Percentiles rank a stretch among this genome's conserved stretches.
Evolutionary conservation across 2,888 invertebrate species (phyloP).

Genomic region (Molanna angustata): DNA sequence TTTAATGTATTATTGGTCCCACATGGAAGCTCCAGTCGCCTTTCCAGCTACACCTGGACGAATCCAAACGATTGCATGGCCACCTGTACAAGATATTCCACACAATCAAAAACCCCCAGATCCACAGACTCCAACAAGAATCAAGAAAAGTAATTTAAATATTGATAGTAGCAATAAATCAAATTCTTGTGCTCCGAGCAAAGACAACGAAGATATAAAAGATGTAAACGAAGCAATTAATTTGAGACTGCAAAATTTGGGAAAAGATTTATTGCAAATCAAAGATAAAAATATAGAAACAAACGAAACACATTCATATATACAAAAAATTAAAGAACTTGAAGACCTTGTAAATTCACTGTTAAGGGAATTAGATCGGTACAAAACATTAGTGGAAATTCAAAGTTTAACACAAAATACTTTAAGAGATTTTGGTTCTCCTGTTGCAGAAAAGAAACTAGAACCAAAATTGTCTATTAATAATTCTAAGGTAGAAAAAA

Average conservation of each 20-base stretch:
- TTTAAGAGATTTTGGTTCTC: constrained; percentile 51
- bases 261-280: constrained; percentile 11
- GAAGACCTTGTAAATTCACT: constrained; percentile 40
- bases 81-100: constrained; percentile 49
- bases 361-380: constrained; percentile 56
- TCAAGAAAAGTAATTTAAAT: constrained; percentile 28
- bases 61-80: constrained; percentile 71
- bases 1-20: constrained; percentile 89
- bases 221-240: constrained; percentile 27
- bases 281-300: constrained; percentile 19
- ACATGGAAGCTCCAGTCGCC: constrained; percentile 67
- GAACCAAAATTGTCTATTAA: constrained; percentile 35
- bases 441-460: constrained; percentile 38
- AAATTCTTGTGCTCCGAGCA: constrained; percentile 8
- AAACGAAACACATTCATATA: constrained; percentile 13
- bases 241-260: constrained; percentile 22
- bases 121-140: constrained; percentile 22
- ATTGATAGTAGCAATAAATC: constrained; percentile 19
- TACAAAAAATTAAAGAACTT: constrained; percentile 40
- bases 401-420: constrained; percentile 54
- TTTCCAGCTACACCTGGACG: constrained; percentile 72
- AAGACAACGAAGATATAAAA: constrained; percentile 20
- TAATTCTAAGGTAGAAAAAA: constrained; percentile 36
- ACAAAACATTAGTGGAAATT: constrained; percentile 57
- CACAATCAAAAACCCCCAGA: constrained; percentile 27